Conservation (phyloP, 2,113 vertebrate genomes). For the Aspidoscelis tigris region DNA sequence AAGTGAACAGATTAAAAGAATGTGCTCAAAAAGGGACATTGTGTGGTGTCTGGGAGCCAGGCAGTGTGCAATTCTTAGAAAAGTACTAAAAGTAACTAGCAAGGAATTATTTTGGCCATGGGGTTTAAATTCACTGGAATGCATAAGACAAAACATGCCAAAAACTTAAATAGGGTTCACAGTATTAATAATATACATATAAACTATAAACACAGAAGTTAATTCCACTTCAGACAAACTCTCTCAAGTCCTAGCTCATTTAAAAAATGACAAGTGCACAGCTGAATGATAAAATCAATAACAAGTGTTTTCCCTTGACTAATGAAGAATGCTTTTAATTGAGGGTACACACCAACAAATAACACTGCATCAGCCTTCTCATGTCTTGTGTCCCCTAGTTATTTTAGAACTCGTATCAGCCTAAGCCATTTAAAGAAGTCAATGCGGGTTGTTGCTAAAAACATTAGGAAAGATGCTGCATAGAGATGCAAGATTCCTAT, state of each 20-base stretch:
- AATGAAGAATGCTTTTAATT: slow-evolving; percentile 27
- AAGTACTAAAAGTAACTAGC: neutral
- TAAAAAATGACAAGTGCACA: slow-evolving; percentile 42
- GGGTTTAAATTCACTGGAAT: neutral
- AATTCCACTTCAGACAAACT: slow-evolving; percentile 49
- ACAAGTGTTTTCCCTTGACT: slow-evolving; percentile 34
- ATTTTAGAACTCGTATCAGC: too few species aligned
- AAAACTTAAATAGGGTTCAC: neutral
- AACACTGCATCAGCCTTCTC: too few species aligned
- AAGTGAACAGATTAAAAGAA: slow-evolving; percentile 54
- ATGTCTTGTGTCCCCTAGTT: too few species aligned
- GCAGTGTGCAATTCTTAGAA: neutral
- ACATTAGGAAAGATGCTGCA: too few species aligned
- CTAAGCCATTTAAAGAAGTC: too few species aligned
- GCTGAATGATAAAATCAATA: slow-evolving; percentile 38
- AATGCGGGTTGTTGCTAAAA: too few species aligned
- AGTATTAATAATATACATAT: slow-evolving; percentile 28
- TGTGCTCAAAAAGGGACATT: slow-evolving; percentile 36
- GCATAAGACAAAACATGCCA: neutral
- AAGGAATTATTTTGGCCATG: neutral
- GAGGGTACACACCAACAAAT: slow-evolving; percentile 8
- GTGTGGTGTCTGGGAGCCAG: neutral
- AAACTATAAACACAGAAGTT: neutral
- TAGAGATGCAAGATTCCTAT: too few species aligned
- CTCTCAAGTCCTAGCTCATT: slow-evolving; percentile 42